phyloP scores from a whole-genome alignment of 2,113 vertebrate species.

The Hoplias malabaricus region DNA sequence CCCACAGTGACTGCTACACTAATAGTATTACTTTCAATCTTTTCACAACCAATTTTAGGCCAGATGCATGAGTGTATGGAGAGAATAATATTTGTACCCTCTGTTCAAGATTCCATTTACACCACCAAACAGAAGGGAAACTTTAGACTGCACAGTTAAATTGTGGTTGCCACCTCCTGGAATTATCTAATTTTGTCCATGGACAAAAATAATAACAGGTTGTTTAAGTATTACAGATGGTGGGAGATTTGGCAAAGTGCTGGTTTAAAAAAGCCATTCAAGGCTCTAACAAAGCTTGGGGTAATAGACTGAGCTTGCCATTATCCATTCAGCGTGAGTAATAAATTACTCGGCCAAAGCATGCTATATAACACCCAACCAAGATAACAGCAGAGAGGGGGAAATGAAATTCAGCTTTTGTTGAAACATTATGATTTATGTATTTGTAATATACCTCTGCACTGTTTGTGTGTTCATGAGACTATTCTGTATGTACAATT shows the following conservation, averaged over 20 bases:
- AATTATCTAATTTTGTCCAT: slow-evolving; percentile 77
- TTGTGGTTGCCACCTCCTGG: slow-evolving; percentile 51
- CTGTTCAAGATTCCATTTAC: neutral
- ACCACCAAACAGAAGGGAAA: neutral
- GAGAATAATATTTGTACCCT: neutral
- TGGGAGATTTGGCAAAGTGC: slow-evolving; percentile 79
- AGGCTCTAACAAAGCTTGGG: slow-evolving; percentile 83
- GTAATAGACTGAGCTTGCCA: slow-evolving; percentile 87
- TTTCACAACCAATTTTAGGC: neutral
- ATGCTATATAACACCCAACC: slow-evolving; percentile 85
- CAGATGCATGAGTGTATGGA: neutral
- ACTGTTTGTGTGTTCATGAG: slow-evolving; percentile 56
- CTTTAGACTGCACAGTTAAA: slow-evolving; percentile 9
- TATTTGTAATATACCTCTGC: slow-evolving; percentile 88
- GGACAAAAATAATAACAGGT: slow-evolving; percentile 83
- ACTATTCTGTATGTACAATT: slow-evolving; percentile 22
- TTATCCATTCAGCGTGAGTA: slow-evolving; percentile 93
- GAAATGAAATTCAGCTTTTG: slow-evolving; percentile 99
- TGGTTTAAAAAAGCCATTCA: slow-evolving; percentile 76
- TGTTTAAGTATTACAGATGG: slow-evolving; percentile 83
- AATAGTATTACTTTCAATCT: neutral
- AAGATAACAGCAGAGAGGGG: slow-evolving; percentile 94
- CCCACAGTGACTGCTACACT: neutral
- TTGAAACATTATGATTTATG: slow-evolving; percentile 99
- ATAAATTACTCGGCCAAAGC: slow-evolving; percentile 90